phyloP scores from a whole-genome alignment of 2,113 vertebrate genomes.

The Zonotrichia leucophrys region DNA sequence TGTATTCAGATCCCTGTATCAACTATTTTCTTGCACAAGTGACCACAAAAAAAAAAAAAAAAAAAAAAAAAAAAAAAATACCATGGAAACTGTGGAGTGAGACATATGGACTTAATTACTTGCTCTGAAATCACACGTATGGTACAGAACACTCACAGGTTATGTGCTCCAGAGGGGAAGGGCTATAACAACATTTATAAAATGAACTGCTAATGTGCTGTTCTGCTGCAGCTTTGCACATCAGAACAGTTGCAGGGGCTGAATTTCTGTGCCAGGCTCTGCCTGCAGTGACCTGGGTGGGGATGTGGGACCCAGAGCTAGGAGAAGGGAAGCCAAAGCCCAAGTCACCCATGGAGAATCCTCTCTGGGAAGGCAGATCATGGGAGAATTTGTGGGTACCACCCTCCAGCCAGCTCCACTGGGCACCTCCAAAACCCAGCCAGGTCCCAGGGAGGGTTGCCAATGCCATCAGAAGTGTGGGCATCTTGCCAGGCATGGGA shows the following conservation, averaged over 20 bases:
- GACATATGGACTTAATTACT: slow-evolving; percentile 39
- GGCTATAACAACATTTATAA: not conserved
- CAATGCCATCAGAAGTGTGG: not conserved
- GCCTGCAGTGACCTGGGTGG: fast-evolving
- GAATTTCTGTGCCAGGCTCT: not conserved
- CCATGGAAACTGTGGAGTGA: not conserved
- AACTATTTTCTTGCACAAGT: slow-evolving; percentile 56
- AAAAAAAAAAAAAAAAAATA: not conserved
- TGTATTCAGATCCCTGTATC: slow-evolving; percentile 33
- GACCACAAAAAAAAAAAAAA: slow-evolving; percentile 11
- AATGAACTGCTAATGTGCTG: not conserved
- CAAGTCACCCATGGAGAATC: fast-evolving
- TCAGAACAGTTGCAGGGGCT: not conserved
- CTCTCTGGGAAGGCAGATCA: not conserved
- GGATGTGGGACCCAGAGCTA: fast-evolving
- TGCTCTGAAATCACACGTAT: not conserved
- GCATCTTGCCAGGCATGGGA: not conserved
- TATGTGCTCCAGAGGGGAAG: not conserved
- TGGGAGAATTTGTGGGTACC: fast-evolving
- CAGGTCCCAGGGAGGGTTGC: not conserved
- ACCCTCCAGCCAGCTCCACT: not conserved
- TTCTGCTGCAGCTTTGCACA: not conserved
- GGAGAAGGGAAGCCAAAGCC: not conserved
- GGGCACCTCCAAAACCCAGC: not conserved
- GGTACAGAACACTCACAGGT: not conserved